Base-by-base conservation (phyloP, 2,888 invertebrate genomes). In the Netelia inedita region DNA sequence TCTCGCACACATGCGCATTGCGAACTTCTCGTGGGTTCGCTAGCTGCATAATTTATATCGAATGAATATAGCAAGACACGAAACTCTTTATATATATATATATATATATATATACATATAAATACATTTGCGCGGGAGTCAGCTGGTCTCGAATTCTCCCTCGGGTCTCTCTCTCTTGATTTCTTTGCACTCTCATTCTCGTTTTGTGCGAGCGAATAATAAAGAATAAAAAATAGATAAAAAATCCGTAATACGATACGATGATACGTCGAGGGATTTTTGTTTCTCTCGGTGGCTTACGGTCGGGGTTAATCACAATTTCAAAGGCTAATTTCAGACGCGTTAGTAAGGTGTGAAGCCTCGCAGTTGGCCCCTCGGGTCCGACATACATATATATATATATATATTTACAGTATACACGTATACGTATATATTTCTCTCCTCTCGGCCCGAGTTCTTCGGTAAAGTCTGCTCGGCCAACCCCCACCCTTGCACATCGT, bases 281-380 rank as follows among this genome's bases (percentile, higher is more conserved):
- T 50, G 63, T 41, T 23, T 19, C 35, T 21, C 28, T 35, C 57
- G 41, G 75, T 57, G 59, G 74, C 35, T 73, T 14, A 55, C 43
- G 28, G 41, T 87, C 78, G 82, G 83, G 87, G 87, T 90, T 89
- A 91, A 91, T 92, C 89, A 88, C 79, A 86, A 89, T 91, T 92
- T 91, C 90, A 91, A 91, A 91, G 90, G 92, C 90, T 91, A 91
- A n/a, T n/a, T 91, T 90, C 87, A 89, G 79, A 82, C 72, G 80
- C 81, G 88, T 87, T 88, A 76, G 89, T 87, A 87, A 89, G 90
- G 90, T 90, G 90, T 86, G 88, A 89, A 89, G 73, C 86, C 87
- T 87, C 87, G 86, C 85, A 85, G 86, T 84, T 80, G 75, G 78
- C 72, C 72, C 79, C 80, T 68, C 68, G 81, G 74, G 59, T 79